Percentiles rank a stretch among this genome's conserved stretches.
phyloP scores from a whole-genome alignment of 2,797 vertebrate species.

The Antrozous pallidus region DNA sequence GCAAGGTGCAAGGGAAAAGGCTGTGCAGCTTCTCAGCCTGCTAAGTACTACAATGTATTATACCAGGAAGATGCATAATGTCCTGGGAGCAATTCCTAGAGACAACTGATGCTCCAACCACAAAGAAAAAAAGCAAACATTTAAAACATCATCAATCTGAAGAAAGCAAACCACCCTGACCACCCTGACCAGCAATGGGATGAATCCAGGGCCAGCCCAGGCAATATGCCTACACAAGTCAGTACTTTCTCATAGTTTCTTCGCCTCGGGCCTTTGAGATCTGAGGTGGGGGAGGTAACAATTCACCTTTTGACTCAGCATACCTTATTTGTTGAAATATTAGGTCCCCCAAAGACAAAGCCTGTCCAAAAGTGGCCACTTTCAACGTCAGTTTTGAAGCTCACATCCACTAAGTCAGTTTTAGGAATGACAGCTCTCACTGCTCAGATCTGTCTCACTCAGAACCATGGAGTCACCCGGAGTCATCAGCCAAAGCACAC shows the following conservation, averaged over 20 bases:
- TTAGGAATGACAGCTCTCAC: background rate
- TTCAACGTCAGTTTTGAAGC: background rate
- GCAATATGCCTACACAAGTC: fast-evolving
- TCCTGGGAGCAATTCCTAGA: constrained; percentile 16
- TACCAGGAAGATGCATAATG: background rate
- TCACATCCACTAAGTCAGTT: background rate
- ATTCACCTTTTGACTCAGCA: background rate
- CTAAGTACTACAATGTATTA: background rate
- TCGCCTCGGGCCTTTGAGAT: background rate
- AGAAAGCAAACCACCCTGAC: background rate
- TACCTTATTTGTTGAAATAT: background rate
- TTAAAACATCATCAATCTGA: background rate
- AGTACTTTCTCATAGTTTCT: background rate
- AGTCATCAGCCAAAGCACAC: too few relatives aligned
- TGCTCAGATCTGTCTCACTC: background rate
- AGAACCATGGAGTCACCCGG: background rate
- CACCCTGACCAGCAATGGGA: background rate
- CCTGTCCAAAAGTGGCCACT: background rate
- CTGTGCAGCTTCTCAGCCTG: background rate
- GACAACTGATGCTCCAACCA: background rate
- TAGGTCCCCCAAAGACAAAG: background rate
- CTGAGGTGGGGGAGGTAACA: background rate
- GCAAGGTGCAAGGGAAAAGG: background rate
- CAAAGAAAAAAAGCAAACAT: background rate
- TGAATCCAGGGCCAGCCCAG: background rate